Base-by-base conservation (phyloP, 2,888 invertebrate species). In the Macrophya annulata region DNA sequence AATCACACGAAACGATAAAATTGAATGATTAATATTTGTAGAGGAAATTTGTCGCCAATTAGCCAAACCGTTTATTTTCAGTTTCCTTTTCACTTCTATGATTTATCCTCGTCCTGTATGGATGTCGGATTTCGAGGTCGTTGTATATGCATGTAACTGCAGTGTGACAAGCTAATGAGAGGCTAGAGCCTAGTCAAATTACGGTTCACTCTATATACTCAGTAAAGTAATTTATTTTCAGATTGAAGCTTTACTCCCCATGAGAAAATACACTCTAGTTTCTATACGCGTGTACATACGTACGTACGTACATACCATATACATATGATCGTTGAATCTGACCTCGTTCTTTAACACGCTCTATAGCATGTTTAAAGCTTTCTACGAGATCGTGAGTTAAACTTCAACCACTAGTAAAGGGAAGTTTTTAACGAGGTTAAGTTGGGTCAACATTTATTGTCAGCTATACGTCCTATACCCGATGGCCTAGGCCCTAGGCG, bases 331-430 rank as follows among this genome's bases (percentile, higher is more conserved):
- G 45, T 45, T 77, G 76, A 31, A 51, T 77, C 48, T 55, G 72
- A 74, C 72, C 72, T 45, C 72, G 45, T 74, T 74, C 72, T 74
- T 74, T 74, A 43, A 74, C 45, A 74, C 43, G 45, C 72, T 68
- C 37, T 1, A 9, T 68, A 68, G 37, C 68, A 68, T 68, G 68
- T 37, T 37, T 15, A 37, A 68, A 1, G 68, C 6, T 37, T 68
- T 12, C 31, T 37, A 37, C 17, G 37, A 68, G 37, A 17, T 17
- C 12, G 17, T 37, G 5, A 37, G 68, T 68, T 68, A 17, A 68
- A 68, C 68, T 68, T 68, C 17, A 48, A 21, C 62, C 25, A 25
- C 62, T 8, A 71, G 9, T 17, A 40, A 8, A 74, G 43, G 21
- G 17, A 74, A 74, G 72, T 43, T 74, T 74, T 45, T 45, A 74